phyloP scores from a whole-genome alignment of 2,113 vertebrate species.

The Bambusicola thoracicus region DNA sequence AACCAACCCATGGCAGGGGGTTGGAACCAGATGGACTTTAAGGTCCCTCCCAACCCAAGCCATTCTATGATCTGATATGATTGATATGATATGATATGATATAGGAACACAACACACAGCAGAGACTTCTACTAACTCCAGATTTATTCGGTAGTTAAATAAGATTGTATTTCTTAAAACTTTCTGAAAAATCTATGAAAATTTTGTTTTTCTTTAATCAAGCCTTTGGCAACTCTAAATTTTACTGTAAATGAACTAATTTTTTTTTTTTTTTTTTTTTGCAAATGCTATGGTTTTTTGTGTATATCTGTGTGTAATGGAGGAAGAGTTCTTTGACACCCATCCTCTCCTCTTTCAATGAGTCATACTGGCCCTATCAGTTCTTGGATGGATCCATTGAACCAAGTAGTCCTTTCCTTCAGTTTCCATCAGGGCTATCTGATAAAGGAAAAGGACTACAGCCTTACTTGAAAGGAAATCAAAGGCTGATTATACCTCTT shows the following conservation, averaged over 20 bases:
- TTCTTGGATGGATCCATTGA: not conserved
- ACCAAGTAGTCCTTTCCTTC: not conserved
- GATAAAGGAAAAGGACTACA: not conserved
- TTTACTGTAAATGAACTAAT: not conserved
- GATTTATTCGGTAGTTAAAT: not conserved
- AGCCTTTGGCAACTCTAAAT: not conserved
- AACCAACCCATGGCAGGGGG: too few species aligned
- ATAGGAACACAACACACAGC: not conserved
- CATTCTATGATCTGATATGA: too few species aligned
- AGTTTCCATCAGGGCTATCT: not conserved
- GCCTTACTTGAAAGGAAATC: not conserved
- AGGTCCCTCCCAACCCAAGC: not conserved
- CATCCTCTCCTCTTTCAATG: not conserved
- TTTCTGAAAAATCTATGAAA: not conserved
- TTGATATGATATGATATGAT: too few species aligned
- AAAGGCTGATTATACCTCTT: not conserved
- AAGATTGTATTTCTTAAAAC: not conserved
- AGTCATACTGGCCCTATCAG: not conserved
- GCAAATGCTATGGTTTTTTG: not conserved
- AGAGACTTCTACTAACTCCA: not conserved
- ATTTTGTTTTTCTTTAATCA: not conserved
- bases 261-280: not conserved
- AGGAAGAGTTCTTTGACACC: not conserved
- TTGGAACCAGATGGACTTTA: too few species aligned
- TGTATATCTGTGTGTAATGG: not conserved